Conservation (phyloP, 2,888 invertebrate species). For the Drosophila mettleri region DNA sequence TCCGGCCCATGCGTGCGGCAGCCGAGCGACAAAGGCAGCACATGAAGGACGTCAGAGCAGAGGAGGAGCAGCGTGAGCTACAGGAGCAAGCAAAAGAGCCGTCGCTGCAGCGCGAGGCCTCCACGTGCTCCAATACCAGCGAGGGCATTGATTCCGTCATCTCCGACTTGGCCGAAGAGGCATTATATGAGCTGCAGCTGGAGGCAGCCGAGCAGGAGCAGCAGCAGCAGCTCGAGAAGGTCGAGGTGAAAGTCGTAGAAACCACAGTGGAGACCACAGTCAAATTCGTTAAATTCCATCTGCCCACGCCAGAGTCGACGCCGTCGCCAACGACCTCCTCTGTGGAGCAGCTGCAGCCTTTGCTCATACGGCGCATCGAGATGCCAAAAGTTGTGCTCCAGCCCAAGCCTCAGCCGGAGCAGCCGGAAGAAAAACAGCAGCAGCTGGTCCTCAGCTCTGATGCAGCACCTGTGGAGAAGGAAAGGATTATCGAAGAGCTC, state of each 20-base stretch:
- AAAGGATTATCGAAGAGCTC: constrained; percentile 79
- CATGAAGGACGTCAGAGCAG: constrained; percentile 76
- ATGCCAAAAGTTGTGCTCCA: constrained; percentile 64
- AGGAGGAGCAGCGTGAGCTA: constrained; percentile 66
- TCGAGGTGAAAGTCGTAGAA: background rate
- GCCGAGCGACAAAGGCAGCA: constrained; percentile 76
- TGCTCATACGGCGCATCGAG: constrained; percentile 70
- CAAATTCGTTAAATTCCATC: constrained; percentile 65
- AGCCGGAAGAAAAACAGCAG: background rate
- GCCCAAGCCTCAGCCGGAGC: constrained; percentile 28
- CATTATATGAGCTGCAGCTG: constrained; percentile 77
- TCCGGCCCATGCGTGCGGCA: constrained; percentile 73
- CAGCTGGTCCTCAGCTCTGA: constrained; percentile 33
- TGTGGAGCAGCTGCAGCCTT: constrained; percentile 27
- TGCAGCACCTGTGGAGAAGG: constrained; percentile 72
- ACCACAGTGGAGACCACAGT: constrained; percentile 3
- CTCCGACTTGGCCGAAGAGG: constrained; percentile 83
- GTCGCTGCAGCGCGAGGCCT: constrained; percentile 68
- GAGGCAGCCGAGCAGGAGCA: constrained; percentile 77
- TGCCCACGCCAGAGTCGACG: constrained; percentile 33
- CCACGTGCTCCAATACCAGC: constrained; percentile 82
- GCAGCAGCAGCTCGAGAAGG: constrained; percentile 34
- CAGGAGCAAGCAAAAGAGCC: constrained; percentile 49
- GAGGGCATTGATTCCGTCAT: constrained; percentile 83
- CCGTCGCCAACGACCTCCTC: constrained; percentile 9